Percentiles rank a stretch among this genome's conserved stretches.
Conservation (phyloP, 2,797 vertebrate species). For the Phataginus tricuspis region DNA sequence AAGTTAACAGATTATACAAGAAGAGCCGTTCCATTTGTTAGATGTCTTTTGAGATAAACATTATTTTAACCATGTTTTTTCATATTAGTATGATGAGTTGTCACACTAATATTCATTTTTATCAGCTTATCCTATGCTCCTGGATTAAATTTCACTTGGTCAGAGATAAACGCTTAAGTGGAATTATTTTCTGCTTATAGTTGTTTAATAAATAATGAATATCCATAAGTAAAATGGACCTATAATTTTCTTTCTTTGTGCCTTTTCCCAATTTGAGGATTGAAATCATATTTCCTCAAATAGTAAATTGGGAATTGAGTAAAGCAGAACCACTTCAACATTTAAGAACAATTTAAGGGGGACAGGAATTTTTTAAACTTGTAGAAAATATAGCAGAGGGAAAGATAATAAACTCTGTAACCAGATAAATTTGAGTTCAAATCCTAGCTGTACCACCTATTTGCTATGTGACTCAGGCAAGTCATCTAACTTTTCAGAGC, state of each 20-base stretch:
- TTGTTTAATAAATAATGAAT: constrained; percentile 34
- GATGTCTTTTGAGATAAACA: not conserved
- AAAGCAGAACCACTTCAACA: not conserved
- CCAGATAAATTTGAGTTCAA: not conserved
- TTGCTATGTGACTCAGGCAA: not conserved
- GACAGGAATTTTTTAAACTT: not conserved
- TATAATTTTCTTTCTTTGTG: not conserved
- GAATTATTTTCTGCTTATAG: constrained; percentile 26
- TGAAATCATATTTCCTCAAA: not conserved
- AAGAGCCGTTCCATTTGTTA: not conserved
- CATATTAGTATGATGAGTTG: not conserved
- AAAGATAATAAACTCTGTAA: not conserved
- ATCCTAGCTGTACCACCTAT: not conserved
- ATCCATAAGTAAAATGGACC: not conserved
- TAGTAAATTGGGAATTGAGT: not conserved
- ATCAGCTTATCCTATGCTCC: not conserved
- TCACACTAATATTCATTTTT: constrained; percentile 16
- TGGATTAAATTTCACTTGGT: not conserved
- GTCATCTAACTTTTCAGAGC: not conserved
- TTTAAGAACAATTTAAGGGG: not conserved
- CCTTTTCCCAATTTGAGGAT: not conserved
- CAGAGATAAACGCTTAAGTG: constrained; percentile 37
- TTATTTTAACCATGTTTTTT: constrained; percentile 14
- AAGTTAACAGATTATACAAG: not conserved
- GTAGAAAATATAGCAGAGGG: not conserved